Base-by-base conservation (phyloP, 2,888 invertebrate species). In the Lapara coniferarum region DNA sequence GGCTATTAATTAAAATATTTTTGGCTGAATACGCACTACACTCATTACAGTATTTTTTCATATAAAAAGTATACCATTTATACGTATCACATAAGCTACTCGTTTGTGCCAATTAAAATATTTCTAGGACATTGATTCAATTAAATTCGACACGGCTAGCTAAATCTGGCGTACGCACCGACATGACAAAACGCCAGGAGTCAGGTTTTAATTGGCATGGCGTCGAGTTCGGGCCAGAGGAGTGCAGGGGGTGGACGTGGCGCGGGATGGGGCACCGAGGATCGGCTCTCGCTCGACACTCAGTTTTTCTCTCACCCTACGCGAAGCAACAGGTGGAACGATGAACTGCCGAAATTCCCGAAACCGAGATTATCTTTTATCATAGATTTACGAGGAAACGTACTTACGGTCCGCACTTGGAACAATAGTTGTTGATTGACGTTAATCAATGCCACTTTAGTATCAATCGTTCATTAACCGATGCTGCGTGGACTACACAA, bases 391-490 rank as follows among this genome's bases (percentile, higher is more conserved):
- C 49, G 71, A 72, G 76, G 76, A 77, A 77, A 78, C 70, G 72
- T 72, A 71, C 73, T 74, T 72, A 70, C 69, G 68, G 68, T 16
- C 46, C 46, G 19, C 72, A 67, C 70, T 49, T 19, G 72, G 78
- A 75, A 85, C 82, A 84, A 83, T 82, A 74, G 76, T 70, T 69
- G 75, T 77, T 81, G 80, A 84, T 84, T 78, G 78, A 81, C 81
- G 84, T 84, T 89, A 89, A 90, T 88, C 84, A 86, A 83, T 82
- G 83, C 85, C 85, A 89, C 88, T 89, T 85, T 86, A 87, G 84
- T 86, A 88, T 89, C 87, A 90, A 92, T 89, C 92, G 89, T 88
- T 93, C 89, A 91, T 93, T 92, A 93, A 91, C 87, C 80, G 82
- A 81, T 85, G 84, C 85, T 81, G 75, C 77, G 82, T 83, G 77